phyloP scores from a whole-genome alignment of 1,140 invertebrate species.

The Frieseomelitta varia region DNA sequence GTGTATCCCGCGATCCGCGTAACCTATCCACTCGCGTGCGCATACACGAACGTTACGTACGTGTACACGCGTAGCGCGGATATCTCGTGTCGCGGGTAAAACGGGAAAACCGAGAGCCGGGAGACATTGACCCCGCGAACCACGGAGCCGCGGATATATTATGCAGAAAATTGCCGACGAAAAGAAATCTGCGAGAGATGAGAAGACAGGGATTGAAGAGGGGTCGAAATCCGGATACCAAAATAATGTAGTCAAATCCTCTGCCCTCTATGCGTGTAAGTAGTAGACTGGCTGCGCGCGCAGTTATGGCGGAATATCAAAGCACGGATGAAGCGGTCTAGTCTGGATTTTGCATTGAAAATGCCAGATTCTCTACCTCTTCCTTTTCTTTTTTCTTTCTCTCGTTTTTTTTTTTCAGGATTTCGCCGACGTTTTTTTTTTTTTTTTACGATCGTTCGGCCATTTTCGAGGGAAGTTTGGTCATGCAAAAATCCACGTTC shows the following conservation, averaged over 20 bases:
- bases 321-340: not conserved
- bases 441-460: too few relatives aligned
- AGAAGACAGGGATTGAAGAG: not conserved
- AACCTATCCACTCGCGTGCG: not conserved
- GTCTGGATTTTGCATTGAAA: not conserved
- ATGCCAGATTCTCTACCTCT: too few relatives aligned
- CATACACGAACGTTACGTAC: not conserved
- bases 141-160: not conserved
- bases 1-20: constrained; percentile 6
- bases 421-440: too few relatives aligned
- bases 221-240: constrained; percentile 17
- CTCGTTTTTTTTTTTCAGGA: too few relatives aligned
- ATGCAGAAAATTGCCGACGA: constrained; percentile 38
- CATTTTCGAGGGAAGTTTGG: too few relatives aligned
- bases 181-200: constrained; percentile 28
- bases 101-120: constrained; percentile 1
- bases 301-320: not conserved
- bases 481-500: too few relatives aligned
- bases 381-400: too few relatives aligned
- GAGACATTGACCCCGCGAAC: constrained; percentile 11
- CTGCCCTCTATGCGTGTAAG: not conserved
- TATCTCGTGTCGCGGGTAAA: constrained; percentile 14
- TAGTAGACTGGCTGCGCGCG: not conserved
- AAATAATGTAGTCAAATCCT: constrained; percentile 37
- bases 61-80: not conserved